Evolutionary conservation across 2,888 invertebrate genomes (phyloP).

Genomic region (Hypsopygia costalis): DNA sequence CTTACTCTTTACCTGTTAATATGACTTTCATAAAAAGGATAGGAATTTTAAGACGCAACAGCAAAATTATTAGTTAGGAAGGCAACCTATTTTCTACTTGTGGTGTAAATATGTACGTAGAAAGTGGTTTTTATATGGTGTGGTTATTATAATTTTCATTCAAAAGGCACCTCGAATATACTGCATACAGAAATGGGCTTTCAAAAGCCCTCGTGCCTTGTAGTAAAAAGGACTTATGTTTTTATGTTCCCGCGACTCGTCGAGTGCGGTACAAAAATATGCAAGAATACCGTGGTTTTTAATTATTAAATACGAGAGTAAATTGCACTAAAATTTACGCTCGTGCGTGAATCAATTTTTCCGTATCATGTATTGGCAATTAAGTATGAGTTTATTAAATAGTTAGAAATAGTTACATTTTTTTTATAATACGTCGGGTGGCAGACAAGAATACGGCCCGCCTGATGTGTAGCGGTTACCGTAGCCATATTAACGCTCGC

Average conservation of each 20-base stretch:
- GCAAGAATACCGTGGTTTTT: slow-evolving; percentile 33
- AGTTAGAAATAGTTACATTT: no score
- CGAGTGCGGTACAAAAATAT: slow-evolving; percentile 41
- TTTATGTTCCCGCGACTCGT: slow-evolving; percentile 35
- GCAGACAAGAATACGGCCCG: no score
- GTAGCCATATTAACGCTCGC: no score
- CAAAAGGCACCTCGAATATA: slow-evolving; percentile 29
- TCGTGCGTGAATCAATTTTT: no score
- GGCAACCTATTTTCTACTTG: not conserved
- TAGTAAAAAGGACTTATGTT: slow-evolving; percentile 35
- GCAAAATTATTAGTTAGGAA: not conserved
- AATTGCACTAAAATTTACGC: not conserved
- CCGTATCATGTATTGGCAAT: no score
- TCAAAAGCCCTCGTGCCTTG: slow-evolving; percentile 31
- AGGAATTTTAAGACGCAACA: not conserved
- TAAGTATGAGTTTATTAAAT: no score
- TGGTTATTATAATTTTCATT: slow-evolving; percentile 27
- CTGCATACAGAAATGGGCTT: slow-evolving; percentile 32
- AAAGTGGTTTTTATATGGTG: slow-evolving; percentile 11
- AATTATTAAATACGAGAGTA: not conserved
- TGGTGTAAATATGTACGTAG: not conserved
- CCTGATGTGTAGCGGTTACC: no score
- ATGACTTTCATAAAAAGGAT: not conserved
- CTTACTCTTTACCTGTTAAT: not conserved
- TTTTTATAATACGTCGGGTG: no score